phyloP scores from a whole-genome alignment of 2,888 invertebrate species.

The Brenthis ino region DNA sequence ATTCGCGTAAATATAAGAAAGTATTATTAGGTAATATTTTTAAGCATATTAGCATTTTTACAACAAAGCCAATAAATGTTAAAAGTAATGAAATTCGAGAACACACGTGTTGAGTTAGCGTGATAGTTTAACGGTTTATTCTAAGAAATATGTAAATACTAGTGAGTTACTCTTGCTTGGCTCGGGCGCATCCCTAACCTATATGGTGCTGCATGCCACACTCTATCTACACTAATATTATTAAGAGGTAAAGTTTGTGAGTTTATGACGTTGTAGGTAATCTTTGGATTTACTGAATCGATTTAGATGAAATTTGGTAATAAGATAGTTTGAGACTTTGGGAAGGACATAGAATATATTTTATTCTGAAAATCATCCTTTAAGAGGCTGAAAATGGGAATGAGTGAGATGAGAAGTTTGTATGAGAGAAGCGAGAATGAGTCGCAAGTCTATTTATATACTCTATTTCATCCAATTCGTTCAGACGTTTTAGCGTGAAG shows the following conservation, averaged over 20 bases:
- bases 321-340: neutral
- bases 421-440: too few relatives aligned
- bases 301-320: neutral
- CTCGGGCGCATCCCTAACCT: too few relatives aligned
- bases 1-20: too few relatives aligned
- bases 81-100: constrained; percentile 2
- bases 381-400: too few relatives aligned
- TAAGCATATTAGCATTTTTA: neutral
- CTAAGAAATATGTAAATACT: too few relatives aligned
- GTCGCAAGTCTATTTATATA: neutral
- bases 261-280: too few relatives aligned
- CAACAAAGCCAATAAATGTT: constrained; percentile 1
- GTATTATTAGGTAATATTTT: neutral
- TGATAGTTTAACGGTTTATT: neutral
- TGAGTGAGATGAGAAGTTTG: too few relatives aligned
- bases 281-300: neutral
- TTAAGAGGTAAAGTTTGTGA: neutral
- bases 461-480: neutral
- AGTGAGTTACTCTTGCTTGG: too few relatives aligned
- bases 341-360: too few relatives aligned
- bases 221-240: neutral
- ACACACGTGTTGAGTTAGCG: neutral
- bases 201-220: too few relatives aligned
- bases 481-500: neutral
- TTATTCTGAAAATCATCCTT: too few relatives aligned